Evolutionary conservation across 2,797 vertebrate species (phyloP).

Genomic region (Otolemur crassicaudatus): DNA sequence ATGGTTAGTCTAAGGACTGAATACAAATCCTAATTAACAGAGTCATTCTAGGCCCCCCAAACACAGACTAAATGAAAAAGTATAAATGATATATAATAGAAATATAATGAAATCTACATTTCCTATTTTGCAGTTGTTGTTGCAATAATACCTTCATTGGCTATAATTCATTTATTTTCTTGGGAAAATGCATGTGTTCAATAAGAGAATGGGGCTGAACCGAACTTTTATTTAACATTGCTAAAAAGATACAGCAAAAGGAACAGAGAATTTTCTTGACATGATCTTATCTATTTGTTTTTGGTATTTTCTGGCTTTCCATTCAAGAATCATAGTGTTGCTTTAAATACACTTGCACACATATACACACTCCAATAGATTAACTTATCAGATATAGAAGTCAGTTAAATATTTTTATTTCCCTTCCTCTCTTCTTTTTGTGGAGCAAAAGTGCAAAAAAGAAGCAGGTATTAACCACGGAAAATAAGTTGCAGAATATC

Average conservation of each 20-base stretch:
- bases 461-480: neutral
- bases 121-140: neutral
- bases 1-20: neutral
- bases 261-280: neutral
- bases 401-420: neutral
- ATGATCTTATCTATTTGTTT: neutral
- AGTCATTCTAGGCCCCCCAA: neutral
- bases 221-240: neutral
- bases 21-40: neutral
- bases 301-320: neutral
- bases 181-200: neutral
- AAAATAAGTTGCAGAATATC: neutral
- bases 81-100: neutral
- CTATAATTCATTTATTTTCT: neutral
- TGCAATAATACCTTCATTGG: neutral
- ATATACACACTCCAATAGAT: neutral
- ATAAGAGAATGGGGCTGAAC: neutral
- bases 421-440: neutral
- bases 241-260: neutral
- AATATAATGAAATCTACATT: neutral
- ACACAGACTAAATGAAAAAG: neutral
- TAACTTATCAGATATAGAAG: neutral
- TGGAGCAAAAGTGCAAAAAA: neutral
- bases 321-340: neutral
- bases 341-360: neutral